Conservation (phyloP, 2,888 invertebrate species). For the Ypsolopha scabrella region DNA sequence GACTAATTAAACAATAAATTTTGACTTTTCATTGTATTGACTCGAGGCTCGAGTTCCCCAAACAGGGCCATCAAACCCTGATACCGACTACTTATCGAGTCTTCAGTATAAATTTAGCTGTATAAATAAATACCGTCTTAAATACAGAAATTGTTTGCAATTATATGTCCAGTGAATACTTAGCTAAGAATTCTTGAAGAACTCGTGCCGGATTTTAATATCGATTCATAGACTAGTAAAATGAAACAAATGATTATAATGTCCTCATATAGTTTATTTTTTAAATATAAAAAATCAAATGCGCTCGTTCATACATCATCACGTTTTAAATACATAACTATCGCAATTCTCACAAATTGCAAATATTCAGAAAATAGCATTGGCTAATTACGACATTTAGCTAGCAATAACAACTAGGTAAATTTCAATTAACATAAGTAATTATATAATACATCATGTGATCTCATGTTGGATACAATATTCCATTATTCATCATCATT, state of each 20-base stretch:
- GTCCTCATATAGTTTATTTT: slow-evolving; percentile 65
- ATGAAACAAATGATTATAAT: slow-evolving; percentile 20
- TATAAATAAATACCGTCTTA: no score
- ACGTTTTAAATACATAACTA: slow-evolving; percentile 60
- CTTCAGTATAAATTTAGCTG: no score
- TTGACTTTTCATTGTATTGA: no score
- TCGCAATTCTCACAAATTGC: slow-evolving; percentile 50
- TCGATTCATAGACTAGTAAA: neutral
- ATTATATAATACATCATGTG: slow-evolving; percentile 52
- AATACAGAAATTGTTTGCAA: no score
- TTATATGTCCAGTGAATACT: no score
- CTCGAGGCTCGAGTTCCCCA: no score
- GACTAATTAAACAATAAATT: no score
- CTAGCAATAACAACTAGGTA: slow-evolving; percentile 59
- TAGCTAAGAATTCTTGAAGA: no score
- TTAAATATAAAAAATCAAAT: slow-evolving; percentile 65
- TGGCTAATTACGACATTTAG: slow-evolving; percentile 64
- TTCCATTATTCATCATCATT: slow-evolving; percentile 26
- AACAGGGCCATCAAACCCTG: no score
- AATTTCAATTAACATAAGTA: slow-evolving; percentile 49
- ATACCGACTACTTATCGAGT: no score
- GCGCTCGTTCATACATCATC: slow-evolving; percentile 56
- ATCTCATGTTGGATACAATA: slow-evolving; percentile 35
- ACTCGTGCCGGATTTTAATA: no score
- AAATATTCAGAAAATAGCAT: slow-evolving; percentile 67